Conservation (phyloP, 2,888 invertebrate genomes). For the Leptarthrus brevirostris region DNA sequence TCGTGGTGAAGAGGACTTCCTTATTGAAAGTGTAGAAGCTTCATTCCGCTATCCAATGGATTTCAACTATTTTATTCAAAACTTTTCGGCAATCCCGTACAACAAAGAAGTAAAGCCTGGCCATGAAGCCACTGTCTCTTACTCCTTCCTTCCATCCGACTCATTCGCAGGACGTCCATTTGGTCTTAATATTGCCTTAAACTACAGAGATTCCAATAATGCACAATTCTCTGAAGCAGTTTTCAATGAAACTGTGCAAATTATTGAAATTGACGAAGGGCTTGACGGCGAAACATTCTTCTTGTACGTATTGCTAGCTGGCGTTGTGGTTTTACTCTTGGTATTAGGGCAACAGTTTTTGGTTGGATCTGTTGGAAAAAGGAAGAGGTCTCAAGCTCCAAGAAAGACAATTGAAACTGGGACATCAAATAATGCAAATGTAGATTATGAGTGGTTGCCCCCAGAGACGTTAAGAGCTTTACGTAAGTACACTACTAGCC, state of each 20-base stretch:
- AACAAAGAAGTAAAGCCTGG: slow-evolving; percentile 89
- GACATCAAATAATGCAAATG: slow-evolving; percentile 87
- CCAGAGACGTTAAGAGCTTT: slow-evolving; percentile 86
- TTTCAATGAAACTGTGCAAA: slow-evolving; percentile 97
- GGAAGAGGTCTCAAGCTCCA: slow-evolving; percentile 68
- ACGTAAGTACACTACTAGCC: slow-evolving; percentile 74
- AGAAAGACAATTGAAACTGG: slow-evolving; percentile 87
- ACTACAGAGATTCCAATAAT: slow-evolving; percentile 83
- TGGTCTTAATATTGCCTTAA: slow-evolving; percentile 91
- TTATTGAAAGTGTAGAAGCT: slow-evolving; percentile 93
- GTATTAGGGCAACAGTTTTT: slow-evolving; percentile 91
- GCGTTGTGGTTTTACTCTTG: slow-evolving; percentile 85
- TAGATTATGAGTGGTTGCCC: slow-evolving; percentile 99
- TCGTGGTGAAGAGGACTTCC: slow-evolving; percentile 90
- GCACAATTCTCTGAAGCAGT: slow-evolving; percentile 83
- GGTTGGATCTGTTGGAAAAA: slow-evolving; percentile 83
- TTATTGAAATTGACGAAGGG: slow-evolving; percentile 96
- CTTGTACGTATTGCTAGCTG: slow-evolving; percentile 94
- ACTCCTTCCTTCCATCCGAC: slow-evolving; percentile 95
- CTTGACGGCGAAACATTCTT: slow-evolving; percentile 99
- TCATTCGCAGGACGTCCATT: slow-evolving; percentile 97
- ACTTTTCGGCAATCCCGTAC: slow-evolving; percentile 92
- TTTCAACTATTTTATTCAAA: slow-evolving; percentile 97
- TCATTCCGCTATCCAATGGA: slow-evolving; percentile 99
- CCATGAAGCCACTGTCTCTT: slow-evolving; percentile 94